A percentile compares a stretch with the other conserved stretches of the same genome.
phyloP scores from a whole-genome alignment of 1,140 invertebrate genomes.

The Magallana gigas region DNA sequence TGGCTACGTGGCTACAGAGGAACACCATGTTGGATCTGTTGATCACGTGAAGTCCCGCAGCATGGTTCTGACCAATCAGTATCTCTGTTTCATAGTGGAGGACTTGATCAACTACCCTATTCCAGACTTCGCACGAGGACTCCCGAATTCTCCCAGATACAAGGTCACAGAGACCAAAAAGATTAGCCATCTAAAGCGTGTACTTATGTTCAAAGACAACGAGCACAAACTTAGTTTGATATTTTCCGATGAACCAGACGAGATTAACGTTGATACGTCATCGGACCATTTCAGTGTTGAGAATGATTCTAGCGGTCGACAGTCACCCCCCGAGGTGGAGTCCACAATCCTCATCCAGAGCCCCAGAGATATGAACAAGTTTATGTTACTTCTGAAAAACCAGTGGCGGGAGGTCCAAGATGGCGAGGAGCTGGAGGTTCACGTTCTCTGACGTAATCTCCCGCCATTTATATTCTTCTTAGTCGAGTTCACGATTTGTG shows the following conservation, averaged over 20 bases:
- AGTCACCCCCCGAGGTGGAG: constrained; percentile 67
- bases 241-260: constrained; percentile 75
- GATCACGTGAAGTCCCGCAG: constrained; percentile 63
- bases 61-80: constrained; percentile 73
- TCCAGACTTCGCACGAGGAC: constrained; percentile 75
- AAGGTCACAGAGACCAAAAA: constrained; percentile 69
- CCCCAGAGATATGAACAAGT: constrained; percentile 69
- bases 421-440: constrained; percentile 58
- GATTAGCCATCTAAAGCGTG: constrained; percentile 71
- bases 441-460: constrained; percentile 38
- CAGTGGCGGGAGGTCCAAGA: constrained; percentile 73
- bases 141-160: constrained; percentile 72
- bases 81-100: constrained; percentile 72
- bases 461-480: background rate
- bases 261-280: constrained; percentile 72
- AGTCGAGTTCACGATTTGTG: background rate
- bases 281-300: constrained; percentile 72
- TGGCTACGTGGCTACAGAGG: constrained; percentile 63
- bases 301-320: constrained; percentile 55
- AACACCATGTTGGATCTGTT: constrained; percentile 42
- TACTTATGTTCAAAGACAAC: constrained; percentile 62
- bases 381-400: constrained; percentile 70
- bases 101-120: constrained; percentile 77
- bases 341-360: constrained; percentile 70
- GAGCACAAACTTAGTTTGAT: constrained; percentile 67